A percentile compares a stretch with the other conserved stretches of the same genome.
These are phyloP conservation scores for Umimayanthus chanpuru DNA, from an alignment of 92 coral and sea anemone species.

Conservation along the genomic window DNA sequence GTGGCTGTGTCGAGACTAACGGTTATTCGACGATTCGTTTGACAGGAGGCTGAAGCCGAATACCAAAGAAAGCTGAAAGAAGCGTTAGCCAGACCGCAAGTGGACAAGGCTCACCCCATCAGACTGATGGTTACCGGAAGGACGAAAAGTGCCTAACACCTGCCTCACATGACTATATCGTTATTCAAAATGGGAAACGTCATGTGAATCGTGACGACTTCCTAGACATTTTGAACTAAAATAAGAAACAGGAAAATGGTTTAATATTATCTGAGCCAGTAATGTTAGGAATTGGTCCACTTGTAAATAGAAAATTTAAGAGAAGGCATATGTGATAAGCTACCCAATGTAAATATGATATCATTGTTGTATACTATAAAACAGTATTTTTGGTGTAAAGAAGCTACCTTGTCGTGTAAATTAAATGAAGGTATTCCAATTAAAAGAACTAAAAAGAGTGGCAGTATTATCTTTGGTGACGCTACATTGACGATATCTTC, in stretches of 20 bases:
- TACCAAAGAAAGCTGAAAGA: slow-evolving; percentile 87
- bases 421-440: not conserved
- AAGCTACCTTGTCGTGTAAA: not conserved
- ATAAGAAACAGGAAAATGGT: not conserved
- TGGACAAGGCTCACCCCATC: slow-evolving; percentile 84
- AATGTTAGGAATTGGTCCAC: not conserved
- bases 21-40: not conserved
- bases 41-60: slow-evolving; percentile 92
- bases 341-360: slow-evolving; percentile 1
- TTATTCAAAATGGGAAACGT: not conserved
- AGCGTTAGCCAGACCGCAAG: slow-evolving; percentile 78
- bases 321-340: not conserved
- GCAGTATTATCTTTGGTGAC: too few species aligned
- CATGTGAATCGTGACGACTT: not conserved
- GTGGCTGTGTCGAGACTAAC: not conserved
- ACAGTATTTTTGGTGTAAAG: slow-evolving; percentile 1
- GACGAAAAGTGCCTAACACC: slow-evolving; percentile 39
- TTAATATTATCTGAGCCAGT: not conserved
- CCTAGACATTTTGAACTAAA: not conserved
- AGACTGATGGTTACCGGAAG: slow-evolving; percentile 69
- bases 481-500: too few species aligned
- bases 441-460: not conserved
- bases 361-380: not conserved
- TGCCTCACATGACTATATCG: not conserved
- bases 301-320: not conserved